Evolutionary conservation across 2,888 invertebrate species (phyloP).

Genomic region (Thyatira batis): DNA sequence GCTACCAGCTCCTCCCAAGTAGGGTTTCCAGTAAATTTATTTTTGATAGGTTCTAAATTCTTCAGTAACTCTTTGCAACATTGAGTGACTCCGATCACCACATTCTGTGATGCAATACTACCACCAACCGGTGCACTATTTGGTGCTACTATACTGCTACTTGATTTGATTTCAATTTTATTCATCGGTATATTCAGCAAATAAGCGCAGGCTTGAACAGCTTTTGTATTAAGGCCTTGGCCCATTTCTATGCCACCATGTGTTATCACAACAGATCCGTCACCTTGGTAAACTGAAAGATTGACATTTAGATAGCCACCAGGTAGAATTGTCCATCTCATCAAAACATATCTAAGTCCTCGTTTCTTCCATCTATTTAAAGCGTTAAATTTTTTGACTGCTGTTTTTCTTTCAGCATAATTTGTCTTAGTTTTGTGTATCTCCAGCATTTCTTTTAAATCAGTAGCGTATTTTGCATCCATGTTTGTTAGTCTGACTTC

Average conservation of each 20-base stretch:
- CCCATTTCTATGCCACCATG: conserved; percentile 86
- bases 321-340: conserved; percentile 78
- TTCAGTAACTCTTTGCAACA: conserved; percentile 72
- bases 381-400: conserved; percentile 79
- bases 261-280: conserved; percentile 82
- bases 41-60: conserved; percentile 67
- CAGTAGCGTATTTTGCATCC: conserved; percentile 31
- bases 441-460: conserved; percentile 70
- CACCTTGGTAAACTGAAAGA: conserved; percentile 84
- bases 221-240: conserved; percentile 88
- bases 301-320: conserved; percentile 63
- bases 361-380: conserved; percentile 88
- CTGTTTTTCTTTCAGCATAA: conserved; percentile 70
- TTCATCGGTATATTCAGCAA: conserved; percentile 84
- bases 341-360: conserved; percentile 83
- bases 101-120: conserved; percentile 85
- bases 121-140: conserved; percentile 85
- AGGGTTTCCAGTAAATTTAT: conserved; percentile 50
- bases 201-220: conserved; percentile 85
- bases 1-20: conserved; percentile 76
- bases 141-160: conserved; percentile 82
- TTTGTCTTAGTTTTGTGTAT: conserved; percentile 77
- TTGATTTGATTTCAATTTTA: conserved; percentile 84
- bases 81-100: conserved; percentile 77
- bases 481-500: conserved; percentile 81